Base-by-base conservation (phyloP, 1,140 invertebrate genomes). In the Cydia fagiglandana region DNA sequence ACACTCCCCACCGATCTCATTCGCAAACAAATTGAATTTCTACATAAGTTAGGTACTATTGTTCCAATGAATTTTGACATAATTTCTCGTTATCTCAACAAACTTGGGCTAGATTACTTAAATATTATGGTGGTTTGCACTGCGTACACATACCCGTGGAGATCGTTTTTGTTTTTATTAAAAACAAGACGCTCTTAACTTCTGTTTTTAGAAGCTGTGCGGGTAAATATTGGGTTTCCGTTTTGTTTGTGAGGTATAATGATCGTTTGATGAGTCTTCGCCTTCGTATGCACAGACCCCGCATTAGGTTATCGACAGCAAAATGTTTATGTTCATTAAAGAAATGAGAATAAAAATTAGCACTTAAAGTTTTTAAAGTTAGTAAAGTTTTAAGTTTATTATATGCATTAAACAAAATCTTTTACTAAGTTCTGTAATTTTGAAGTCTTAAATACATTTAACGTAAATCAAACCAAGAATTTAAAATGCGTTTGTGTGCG, bases 101-200 rank as follows among this genome's bases (percentile, higher is more conserved):
- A 41, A 47, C 17, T 28, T 34, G 30, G 17, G 30, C n/a, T 30
- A 50, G 24, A 24, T 24, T 24, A 24, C 17, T 53, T 50, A 50
- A 73, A 47, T 73, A 47, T 53, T 12, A 30, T 30, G 34, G 34
- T 38, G 66, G 66, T 38, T 70, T 41, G 47, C 47, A 53, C 12
- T 74, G 15, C 17, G 45, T 74, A 74, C 45, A 74, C 73, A 38
- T 20, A 15, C 45, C 45, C 45, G 6, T 75, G 75, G 78, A 85
- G 77, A 73, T 56, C 76, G 80, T 84, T 86, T 88, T 86, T 91
- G 83, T 91, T 90, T 87, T 90, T 84, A 86, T 47, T 86, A 80
- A 91, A 89, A 91, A 91, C 89, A 88, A 86, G 78, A 85, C 64
- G 82, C 89, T 86, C 84, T 91, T 83, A 90, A 91, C 91, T 91